Conservation (phyloP, 2,113 vertebrate species). For the Panthera uncia region DNA sequence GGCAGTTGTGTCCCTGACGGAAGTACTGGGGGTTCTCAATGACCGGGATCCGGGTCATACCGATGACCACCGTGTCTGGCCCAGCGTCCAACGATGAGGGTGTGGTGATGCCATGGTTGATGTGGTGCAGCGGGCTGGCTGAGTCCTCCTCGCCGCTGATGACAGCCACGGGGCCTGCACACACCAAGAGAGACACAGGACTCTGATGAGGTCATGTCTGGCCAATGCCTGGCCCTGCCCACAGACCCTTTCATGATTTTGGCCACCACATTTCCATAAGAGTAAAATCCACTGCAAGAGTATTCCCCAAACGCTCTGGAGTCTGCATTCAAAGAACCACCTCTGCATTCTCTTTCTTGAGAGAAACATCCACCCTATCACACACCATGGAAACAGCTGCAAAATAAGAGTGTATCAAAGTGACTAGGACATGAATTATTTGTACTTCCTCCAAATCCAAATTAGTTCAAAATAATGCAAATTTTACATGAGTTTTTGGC, state of each 20-base stretch:
- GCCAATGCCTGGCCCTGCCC: not conserved
- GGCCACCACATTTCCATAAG: not conserved
- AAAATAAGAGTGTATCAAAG: not conserved
- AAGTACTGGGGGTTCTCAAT: slow-evolving; percentile 99
- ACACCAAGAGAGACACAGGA: not conserved
- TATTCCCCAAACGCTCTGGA: rapidly evolving
- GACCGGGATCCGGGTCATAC: slow-evolving; percentile 97
- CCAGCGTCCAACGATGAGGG: slow-evolving; percentile 94
- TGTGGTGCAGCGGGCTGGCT: slow-evolving; percentile 97
- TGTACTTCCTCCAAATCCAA: not conserved
- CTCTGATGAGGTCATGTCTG: not conserved
- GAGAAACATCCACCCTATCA: not conserved
- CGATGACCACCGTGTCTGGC: slow-evolving; percentile 96
- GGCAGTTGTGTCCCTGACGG: slow-evolving; percentile 96
- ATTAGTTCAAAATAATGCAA: not conserved
- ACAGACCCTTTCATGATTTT: not conserved
- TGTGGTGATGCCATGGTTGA: slow-evolving; percentile 96
- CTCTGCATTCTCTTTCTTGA: not conserved
- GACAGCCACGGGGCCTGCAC: slow-evolving; percentile 95
- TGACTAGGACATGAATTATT: not conserved
- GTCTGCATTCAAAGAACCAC: not conserved
- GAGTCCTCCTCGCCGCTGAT: slow-evolving; percentile 99
- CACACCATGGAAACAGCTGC: not conserved
- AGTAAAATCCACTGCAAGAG: not conserved
- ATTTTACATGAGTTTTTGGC: not conserved